Percentiles rank a stretch among this genome's conserved stretches.
Evolutionary conservation across 1,140 invertebrate species (phyloP).

Genomic region (Uloborus diversus): DNA sequence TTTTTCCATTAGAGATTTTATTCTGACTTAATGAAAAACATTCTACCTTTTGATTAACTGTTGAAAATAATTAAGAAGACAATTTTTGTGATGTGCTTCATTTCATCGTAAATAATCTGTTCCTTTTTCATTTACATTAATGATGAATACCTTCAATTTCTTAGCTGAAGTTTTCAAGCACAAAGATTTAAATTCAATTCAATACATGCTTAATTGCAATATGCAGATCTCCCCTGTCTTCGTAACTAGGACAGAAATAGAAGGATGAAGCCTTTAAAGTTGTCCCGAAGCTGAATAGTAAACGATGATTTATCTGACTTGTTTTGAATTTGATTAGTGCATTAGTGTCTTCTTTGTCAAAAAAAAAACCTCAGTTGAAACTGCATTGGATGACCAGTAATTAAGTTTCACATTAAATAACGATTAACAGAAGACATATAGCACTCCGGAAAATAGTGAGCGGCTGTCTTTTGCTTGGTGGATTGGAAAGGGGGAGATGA

Average conservation of each 20-base stretch:
- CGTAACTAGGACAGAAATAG: conserved; percentile 35
- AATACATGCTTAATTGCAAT: background rate
- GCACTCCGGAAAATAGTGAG: conserved; percentile 43
- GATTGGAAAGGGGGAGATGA: conserved; percentile 5
- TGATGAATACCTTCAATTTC: too few relatives aligned
- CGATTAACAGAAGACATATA: conserved; percentile 53
- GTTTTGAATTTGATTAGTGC: conserved; percentile 54
- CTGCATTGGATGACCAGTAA: conserved; percentile 52
- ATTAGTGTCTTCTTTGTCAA: conserved; percentile 53
- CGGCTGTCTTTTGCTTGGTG: conserved; percentile 26
- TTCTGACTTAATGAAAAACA: too few relatives aligned
- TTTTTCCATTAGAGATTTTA: too few relatives aligned
- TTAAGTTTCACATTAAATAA: conserved; percentile 55
- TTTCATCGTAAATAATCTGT: too few relatives aligned
- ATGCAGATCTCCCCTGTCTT: conserved; percentile 21
- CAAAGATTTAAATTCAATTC: too few relatives aligned
- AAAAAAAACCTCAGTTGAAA: conserved; percentile 52
- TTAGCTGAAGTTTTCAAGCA: too few relatives aligned
- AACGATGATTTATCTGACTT: conserved; percentile 54
- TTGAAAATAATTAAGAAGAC: too few relatives aligned
- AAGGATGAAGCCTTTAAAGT: conserved; percentile 51
- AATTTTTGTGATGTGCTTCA: too few relatives aligned
- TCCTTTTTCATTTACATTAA: too few relatives aligned
- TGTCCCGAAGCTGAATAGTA: conserved; percentile 49
- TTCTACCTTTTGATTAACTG: too few relatives aligned